Evolutionary conservation across 23 tunicate genomes (phyloP).

Genomic region (Clavelina lepadiformis): DNA sequence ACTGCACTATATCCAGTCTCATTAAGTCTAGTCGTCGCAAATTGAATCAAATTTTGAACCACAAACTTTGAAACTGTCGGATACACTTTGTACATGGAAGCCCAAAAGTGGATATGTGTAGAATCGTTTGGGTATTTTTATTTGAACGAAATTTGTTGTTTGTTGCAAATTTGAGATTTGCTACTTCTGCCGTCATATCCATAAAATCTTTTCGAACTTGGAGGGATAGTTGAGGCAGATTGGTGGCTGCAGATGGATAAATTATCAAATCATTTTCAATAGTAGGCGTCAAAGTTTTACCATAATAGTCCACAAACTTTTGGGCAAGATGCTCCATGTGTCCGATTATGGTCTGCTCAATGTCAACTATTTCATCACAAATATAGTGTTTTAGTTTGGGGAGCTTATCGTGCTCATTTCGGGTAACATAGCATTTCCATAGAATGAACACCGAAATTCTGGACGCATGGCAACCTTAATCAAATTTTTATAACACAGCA

Average conservation of each 20-base stretch:
- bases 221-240: neutral
- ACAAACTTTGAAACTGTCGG: too few relatives aligned
- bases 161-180: neutral
- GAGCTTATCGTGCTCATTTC: slow-evolving; percentile 10
- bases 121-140: slow-evolving; percentile 7
- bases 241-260: neutral
- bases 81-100: too few relatives aligned
- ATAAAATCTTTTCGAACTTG: slow-evolving; percentile 8
- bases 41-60: neutral
- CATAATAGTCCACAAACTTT: neutral
- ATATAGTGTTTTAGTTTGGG: neutral
- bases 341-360: too few relatives aligned
- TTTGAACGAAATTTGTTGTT: slow-evolving; percentile 1
- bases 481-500: too few relatives aligned
- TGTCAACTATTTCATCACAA: neutral
- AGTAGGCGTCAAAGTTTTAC: neutral
- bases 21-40: too few relatives aligned
- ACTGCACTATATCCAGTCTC: too few relatives aligned
- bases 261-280: neutral
- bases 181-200: slow-evolving; percentile 8
- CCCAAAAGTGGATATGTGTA: slow-evolving; percentile 17
- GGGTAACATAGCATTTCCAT: slow-evolving; percentile 4
- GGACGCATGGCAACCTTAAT: too few relatives aligned
- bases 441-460: too few relatives aligned
- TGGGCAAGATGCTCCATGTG: slow-evolving; percentile 1